These are phyloP conservation scores for Oasisia sp. DNA, from an alignment of 2,888 invertebrate genomes.

Conservation along the genomic window DNA sequence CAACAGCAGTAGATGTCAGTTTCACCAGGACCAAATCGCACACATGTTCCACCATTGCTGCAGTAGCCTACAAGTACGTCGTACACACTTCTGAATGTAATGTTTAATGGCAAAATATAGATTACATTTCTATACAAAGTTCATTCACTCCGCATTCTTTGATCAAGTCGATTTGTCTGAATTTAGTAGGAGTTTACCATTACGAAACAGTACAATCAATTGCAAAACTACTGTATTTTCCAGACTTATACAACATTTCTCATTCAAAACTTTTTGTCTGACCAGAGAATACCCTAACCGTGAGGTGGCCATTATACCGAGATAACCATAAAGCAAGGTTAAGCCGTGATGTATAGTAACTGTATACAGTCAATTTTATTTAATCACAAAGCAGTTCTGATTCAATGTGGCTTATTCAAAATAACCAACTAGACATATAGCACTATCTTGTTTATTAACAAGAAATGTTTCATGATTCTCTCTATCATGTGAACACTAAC, in stretches of 20 bases:
- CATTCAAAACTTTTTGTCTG: neutral
- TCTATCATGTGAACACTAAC: neutral
- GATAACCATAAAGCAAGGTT: neutral
- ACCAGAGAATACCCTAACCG: neutral
- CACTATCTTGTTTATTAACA: neutral
- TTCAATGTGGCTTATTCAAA: neutral
- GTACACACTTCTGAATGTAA: neutral
- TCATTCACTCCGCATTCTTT: neutral
- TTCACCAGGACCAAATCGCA: slow-evolving; percentile 9
- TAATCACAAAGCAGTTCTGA: neutral
- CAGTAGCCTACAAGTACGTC: slow-evolving; percentile 19
- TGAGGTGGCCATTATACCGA: neutral
- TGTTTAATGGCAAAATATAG: neutral
- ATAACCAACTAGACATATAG: neutral
- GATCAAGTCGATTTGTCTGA: neutral
- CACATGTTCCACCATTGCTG: slow-evolving; percentile 23
- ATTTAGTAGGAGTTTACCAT: neutral
- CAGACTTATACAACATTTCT: neutral
- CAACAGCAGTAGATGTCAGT: slow-evolving; percentile 23
- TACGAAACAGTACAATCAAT: neutral
- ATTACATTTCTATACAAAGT: neutral
- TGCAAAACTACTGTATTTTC: neutral
- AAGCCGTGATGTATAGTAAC: no score
- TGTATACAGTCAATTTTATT: neutral
- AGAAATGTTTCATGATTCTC: neutral